Conservation (phyloP, 2,888 invertebrate species). For the Cephonodes hylas region DNA sequence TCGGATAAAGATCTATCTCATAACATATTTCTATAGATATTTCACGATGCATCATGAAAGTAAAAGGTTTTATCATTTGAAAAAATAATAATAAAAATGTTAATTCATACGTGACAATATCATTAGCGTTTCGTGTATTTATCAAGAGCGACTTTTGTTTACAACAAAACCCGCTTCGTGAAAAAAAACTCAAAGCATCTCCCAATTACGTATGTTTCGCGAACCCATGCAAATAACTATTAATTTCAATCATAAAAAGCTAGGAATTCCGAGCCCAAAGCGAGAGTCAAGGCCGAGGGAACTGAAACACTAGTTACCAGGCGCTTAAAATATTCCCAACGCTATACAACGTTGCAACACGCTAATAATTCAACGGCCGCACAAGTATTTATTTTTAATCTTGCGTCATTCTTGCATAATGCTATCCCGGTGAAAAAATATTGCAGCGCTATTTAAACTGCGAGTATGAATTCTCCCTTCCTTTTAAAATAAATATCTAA, state of each 20-base stretch:
- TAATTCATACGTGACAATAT: not conserved
- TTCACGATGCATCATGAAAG: not conserved
- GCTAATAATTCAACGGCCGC: conserved; percentile 21
- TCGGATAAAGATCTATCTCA: too few relatives aligned
- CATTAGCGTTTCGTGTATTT: not conserved
- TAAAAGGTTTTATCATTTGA: not conserved
- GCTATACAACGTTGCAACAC: conserved; percentile 21
- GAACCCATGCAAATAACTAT: not conserved
- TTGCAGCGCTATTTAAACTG: not conserved
- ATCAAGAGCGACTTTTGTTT: not conserved
- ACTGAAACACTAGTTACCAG: conserved; percentile 21
- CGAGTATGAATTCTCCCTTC: not conserved
- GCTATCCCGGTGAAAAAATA: conserved; percentile 10
- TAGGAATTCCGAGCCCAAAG: conserved; percentile 6
- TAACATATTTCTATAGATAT: too few relatives aligned
- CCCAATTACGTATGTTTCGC: not conserved
- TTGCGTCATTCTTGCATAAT: conserved; percentile 22
- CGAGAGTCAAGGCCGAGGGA: conserved; percentile 19
- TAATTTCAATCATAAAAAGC: conserved; percentile 9
- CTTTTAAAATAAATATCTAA: not conserved
- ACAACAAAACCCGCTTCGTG: not conserved
- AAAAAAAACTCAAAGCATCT: not conserved
- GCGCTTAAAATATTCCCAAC: conserved; percentile 21
- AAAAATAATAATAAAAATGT: not conserved
- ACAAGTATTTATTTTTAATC: conserved; percentile 22